phyloP scores from a whole-genome alignment of 2,113 vertebrate species.

The Python bivittatus region DNA sequence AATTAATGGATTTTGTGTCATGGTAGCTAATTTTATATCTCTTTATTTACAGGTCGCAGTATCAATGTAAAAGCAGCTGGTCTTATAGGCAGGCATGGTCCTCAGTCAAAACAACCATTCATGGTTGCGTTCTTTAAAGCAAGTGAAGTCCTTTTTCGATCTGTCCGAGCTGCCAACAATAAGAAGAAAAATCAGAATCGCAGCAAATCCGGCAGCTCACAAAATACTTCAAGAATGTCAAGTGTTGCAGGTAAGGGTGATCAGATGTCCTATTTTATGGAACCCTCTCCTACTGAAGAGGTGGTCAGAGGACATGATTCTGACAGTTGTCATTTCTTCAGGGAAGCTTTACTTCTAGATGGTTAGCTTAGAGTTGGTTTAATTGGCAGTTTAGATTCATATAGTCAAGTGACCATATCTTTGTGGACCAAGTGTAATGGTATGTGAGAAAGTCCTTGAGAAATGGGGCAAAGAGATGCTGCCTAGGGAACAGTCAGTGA shows the following conservation, averaged over 20 bases:
- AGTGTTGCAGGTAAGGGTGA: constrained; percentile 81
- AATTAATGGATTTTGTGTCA: constrained; percentile 26
- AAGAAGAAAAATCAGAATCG: constrained; percentile 93
- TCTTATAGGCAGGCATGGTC: constrained; percentile 90
- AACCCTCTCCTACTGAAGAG: not conserved
- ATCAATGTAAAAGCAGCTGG: constrained; percentile 95
- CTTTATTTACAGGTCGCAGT: constrained; percentile 82
- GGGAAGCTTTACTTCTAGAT: not conserved
- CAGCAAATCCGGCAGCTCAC: constrained; percentile 88
- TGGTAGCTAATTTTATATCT: constrained; percentile 20
- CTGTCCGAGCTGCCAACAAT: constrained; percentile 88
- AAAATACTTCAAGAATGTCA: constrained; percentile 85
- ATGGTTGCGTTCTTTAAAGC: constrained; percentile 99
- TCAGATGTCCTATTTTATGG: not conserved
- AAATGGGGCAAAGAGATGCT: no score
- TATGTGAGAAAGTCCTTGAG: no score
- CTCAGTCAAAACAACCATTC: constrained; percentile 96
- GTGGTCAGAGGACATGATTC: not conserved
- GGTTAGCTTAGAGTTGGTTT: not conserved
- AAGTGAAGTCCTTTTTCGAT: constrained; percentile 94
- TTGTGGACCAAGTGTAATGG: not conserved
- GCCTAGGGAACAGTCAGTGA: no score
- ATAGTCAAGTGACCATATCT: not conserved
- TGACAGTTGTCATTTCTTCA: not conserved
- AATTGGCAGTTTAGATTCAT: not conserved